Percentiles rank a stretch among this genome's conserved stretches.
Evolutionary conservation across 2,888 invertebrate genomes (phyloP).

Genomic region (Oxycera nigricornis): DNA sequence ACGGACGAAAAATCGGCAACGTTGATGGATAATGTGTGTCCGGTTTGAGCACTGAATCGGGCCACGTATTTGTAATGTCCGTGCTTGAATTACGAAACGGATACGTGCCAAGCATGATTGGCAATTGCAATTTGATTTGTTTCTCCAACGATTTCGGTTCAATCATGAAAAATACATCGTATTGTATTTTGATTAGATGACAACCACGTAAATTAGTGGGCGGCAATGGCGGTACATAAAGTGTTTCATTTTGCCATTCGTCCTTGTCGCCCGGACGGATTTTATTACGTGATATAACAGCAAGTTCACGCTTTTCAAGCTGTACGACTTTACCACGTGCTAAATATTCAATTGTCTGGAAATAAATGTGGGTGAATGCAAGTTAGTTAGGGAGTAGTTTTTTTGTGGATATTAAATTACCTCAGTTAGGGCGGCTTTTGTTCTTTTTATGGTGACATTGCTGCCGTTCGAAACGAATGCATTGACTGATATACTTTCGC

Average conservation of each 20-base stretch:
- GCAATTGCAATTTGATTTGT: slow-evolving; percentile 89
- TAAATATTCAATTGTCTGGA: slow-evolving; percentile 85
- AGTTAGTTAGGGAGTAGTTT: not conserved
- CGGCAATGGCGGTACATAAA: slow-evolving; percentile 92
- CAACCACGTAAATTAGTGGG: slow-evolving; percentile 94
- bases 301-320: slow-evolving; percentile 85
- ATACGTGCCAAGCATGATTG: slow-evolving; percentile 91
- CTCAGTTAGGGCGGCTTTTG: slow-evolving; percentile 83
- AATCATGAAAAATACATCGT: slow-evolving; percentile 91
- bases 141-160: slow-evolving; percentile 91
- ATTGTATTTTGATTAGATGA: slow-evolving; percentile 90
- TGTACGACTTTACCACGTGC: slow-evolving; percentile 86
- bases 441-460: slow-evolving; percentile 82
- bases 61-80: slow-evolving; percentile 66
- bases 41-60: slow-evolving; percentile 72
- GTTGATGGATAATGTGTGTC: slow-evolving; percentile 94
- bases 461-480: slow-evolving; percentile 87
- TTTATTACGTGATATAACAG: slow-evolving; percentile 79
- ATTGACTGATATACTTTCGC: slow-evolving; percentile 87
- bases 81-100: slow-evolving; percentile 75
- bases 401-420: slow-evolving; percentile 50
- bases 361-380: not conserved
- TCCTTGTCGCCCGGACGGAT: slow-evolving; percentile 81
- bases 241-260: slow-evolving; percentile 86
- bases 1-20: slow-evolving; percentile 88